Evolutionary conservation across 1,140 invertebrate species (phyloP), one percentile per base, ranked within the genome.

Genomic region (Hyphantria cunea): DNA sequence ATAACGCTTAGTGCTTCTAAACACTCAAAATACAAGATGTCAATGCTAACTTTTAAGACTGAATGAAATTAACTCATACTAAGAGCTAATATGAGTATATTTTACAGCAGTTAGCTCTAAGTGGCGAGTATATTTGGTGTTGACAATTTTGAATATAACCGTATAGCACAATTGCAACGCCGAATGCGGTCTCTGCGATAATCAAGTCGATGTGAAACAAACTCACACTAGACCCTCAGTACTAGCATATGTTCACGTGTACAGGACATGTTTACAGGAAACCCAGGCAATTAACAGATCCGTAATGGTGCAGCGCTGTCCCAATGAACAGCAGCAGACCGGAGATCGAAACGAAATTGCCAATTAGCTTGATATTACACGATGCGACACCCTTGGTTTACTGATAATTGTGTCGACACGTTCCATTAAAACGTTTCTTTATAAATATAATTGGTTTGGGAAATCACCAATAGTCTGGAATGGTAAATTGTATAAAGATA

Each of bases 271-370:
- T 55, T 53, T 68, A 74, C 64, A 56, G 63, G 53, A 66, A 61
- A 50, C 17, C 12, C 51, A 44, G 58, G 66, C 64, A 72, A 69
- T 72, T 68, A 73, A 55, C 25, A 59, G 15, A 45, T 52, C 61
- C 64, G 69, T 70, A 74, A 78, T 72, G 54, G 51, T 60, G 56
- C 67, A 66, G 67, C 66, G 76, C 73, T 72, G 74, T 66, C 53
- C 37, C 52, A 51, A 56, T 44, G 54, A 48, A 44, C 63, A 45
- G 41, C 55, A 63, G 64, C 61, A 65, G 45, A 76, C 82, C 84
- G 84, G 84, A 86, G 82, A 86, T 86, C 72, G 73, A 82, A 80
- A 63, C 71, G 70, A 76, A 78, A 84, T 86, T 86, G 84, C 47
- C 84, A 80, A 84, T 86, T 80, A 86, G 73, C 49, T 51, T 65